Base-by-base conservation (phyloP, 2,113 vertebrate species). In the Nibea albiflora region DNA sequence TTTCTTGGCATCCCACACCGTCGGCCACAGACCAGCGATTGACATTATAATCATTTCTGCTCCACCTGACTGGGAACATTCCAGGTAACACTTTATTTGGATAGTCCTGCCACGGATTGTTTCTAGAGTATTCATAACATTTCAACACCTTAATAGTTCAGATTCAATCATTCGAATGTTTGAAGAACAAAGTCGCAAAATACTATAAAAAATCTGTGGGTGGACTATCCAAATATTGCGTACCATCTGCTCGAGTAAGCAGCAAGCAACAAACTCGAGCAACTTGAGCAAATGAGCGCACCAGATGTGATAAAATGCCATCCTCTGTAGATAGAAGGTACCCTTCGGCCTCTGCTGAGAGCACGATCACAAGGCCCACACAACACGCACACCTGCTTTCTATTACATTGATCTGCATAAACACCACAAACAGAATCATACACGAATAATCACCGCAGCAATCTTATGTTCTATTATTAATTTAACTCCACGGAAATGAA, bases 201-300 rank as follows among this genome's bases (percentile, higher is more conserved):
- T 39, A 39, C 35, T 39, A 39, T 39, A 39, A 39, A 9, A 39
- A 8, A 39, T 39, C 35, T 39, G 35, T 39, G 35, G 35, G 35
- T 7, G 35, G 35, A 39, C 35, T 39, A 39, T 39, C 35, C 35
- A 39, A 39, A 39, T 39, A 39, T 39, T 39, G 35, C 8, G 61
- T 68, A 42, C 63, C 76, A 74, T 73, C 77, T 71, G 60, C 57
- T 84, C 4, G 53, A 49, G 15, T 73, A 47, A 57, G 26, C 44
- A 20, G 6, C 8, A 53, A 54, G 46, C 16, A 61, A 60, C n/a
- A 62, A 24, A 26, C 8, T 39, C 1, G 2, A 24, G 11, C 22
- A 39, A 39, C 35, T 0, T 39, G 35, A 44, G 11, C 35, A 61
- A 53, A 74, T 67, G 28, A 67, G 28, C 42, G 50, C 56, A 20